phyloP scores from a whole-genome alignment of 2,113 vertebrate species.

The Verasper variegatus region DNA sequence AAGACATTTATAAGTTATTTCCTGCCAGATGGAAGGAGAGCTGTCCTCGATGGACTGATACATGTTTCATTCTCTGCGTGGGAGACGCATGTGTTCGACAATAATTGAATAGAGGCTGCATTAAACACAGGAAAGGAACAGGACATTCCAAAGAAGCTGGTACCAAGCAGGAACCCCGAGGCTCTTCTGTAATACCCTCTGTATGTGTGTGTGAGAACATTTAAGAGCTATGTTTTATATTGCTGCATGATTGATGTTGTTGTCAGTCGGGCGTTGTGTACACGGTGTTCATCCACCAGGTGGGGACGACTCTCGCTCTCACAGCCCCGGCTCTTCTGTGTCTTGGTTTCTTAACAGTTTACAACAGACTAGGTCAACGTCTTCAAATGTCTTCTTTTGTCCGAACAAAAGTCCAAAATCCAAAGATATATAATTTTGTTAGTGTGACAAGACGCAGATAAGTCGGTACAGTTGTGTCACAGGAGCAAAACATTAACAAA shows the following conservation, averaged over 20 bases:
- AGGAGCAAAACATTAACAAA: no score
- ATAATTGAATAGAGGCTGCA: conserved; percentile 19
- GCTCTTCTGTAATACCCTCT: background rate
- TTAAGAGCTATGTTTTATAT: conserved; percentile 3
- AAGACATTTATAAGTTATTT: background rate
- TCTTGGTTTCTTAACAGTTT: background rate
- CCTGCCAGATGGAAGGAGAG: background rate
- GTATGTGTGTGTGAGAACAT: conserved; percentile 1
- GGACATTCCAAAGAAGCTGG: conserved; percentile 42
- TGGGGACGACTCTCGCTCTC: background rate
- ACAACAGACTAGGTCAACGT: no score
- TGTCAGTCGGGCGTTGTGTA: conserved; percentile 1
- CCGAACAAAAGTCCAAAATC: no score
- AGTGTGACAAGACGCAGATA: no score
- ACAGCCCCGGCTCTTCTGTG: background rate
- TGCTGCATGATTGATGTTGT: background rate
- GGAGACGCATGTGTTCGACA: conserved; percentile 8
- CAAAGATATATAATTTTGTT: background rate
- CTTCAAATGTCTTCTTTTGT: no score
- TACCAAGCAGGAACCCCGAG: background rate
- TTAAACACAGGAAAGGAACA: conserved; percentile 35
- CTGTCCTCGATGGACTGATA: background rate
- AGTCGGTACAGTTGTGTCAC: no score
- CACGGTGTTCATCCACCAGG: background rate
- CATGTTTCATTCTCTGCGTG: conserved; percentile 8